Evolutionary conservation across 2,888 invertebrate genomes (phyloP).

Genomic region (Crossocerus cetratus): DNA sequence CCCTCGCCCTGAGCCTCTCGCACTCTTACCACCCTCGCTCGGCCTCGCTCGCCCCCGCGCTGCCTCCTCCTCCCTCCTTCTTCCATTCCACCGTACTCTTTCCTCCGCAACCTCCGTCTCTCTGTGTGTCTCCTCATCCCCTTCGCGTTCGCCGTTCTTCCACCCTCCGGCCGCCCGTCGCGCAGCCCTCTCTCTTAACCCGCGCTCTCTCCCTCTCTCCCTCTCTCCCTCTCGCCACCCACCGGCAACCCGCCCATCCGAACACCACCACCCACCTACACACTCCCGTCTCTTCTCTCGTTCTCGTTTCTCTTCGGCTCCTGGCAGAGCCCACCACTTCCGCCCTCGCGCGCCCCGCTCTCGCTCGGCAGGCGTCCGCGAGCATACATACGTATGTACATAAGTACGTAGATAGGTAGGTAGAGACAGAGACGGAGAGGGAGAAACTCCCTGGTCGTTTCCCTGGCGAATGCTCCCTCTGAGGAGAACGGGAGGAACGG

Average conservation of each 20-base stretch:
- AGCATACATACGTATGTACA: conserved; percentile 40
- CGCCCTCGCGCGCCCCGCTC: conserved; percentile 17
- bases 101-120: conserved; percentile 21
- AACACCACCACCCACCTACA: conserved; percentile 64
- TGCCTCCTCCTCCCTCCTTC: conserved; percentile 43
- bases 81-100: conserved; percentile 34
- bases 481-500: conserved; percentile 18
- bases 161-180: conserved; percentile 11
- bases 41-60: conserved; percentile 24
- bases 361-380: conserved; percentile 35
- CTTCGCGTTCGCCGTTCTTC: conserved; percentile 18
- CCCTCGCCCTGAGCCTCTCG: conserved; percentile 29
- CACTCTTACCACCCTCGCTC: conserved; percentile 21
- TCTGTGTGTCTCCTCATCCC: conserved; percentile 7
- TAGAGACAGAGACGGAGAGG: conserved; percentile 34
- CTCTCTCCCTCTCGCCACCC: conserved; percentile 16
- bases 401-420: conserved; percentile 25
- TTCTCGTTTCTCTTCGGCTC: conserved; percentile 20
- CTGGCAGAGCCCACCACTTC: not conserved
- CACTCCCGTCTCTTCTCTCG: conserved; percentile 50
- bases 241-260: conserved; percentile 45
- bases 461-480: conserved; percentile 45
- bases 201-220: conserved; percentile 34
- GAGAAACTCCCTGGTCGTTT: conserved; percentile 48
- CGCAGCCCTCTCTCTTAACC: conserved; percentile 24